phyloP scores from a whole-genome alignment of 2,113 vertebrate genomes.

The Balaeniceps rex region DNA sequence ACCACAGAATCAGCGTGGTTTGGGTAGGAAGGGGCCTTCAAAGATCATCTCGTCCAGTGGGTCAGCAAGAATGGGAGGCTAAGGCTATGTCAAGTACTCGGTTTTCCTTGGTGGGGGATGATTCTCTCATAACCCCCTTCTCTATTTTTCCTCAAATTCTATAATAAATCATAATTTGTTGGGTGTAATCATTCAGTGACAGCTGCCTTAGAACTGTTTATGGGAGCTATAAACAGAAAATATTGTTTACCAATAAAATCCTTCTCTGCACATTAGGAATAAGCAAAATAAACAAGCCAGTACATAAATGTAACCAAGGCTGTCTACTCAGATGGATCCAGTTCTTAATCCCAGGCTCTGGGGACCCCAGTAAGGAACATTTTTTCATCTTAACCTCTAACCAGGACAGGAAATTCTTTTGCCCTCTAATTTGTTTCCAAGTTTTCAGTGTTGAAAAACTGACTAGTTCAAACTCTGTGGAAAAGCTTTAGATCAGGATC shows the following conservation, averaged over 20 bases:
- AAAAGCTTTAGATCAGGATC: background rate
- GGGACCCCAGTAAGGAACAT: conserved; percentile 19
- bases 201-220: background rate
- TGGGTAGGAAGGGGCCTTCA: background rate
- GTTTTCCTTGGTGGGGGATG: background rate
- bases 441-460: background rate
- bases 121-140: background rate
- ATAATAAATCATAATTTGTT: background rate
- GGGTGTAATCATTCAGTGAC: background rate
- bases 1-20: background rate
- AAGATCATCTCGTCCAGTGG: background rate
- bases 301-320: background rate
- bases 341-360: background rate
- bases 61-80: background rate
- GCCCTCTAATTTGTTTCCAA: conserved; percentile 1
- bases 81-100: background rate
- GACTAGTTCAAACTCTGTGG: background rate
- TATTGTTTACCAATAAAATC: background rate
- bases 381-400: conserved; percentile 44
- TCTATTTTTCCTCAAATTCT: background rate
- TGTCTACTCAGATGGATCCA: background rate
- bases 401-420: conserved; percentile 39
- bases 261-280: background rate
- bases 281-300: conserved; percentile 24
- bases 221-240: background rate